Conservation (phyloP, 2,113 vertebrate species). For the Notechis scutatus region DNA sequence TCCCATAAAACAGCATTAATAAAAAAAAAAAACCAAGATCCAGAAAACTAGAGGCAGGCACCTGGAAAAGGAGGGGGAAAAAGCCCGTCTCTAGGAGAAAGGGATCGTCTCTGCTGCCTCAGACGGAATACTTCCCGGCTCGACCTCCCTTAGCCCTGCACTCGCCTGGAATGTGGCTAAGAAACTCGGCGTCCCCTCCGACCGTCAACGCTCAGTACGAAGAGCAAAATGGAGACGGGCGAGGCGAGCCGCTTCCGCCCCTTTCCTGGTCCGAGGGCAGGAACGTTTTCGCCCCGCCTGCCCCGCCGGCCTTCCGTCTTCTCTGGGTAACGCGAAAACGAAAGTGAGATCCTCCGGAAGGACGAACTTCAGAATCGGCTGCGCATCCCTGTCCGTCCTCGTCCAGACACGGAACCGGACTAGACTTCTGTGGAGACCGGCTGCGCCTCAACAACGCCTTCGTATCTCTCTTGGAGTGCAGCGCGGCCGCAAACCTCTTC, state of each 20-base stretch:
- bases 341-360: neutral
- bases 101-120: too few species aligned
- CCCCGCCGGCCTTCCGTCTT: neutral
- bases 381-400: neutral
- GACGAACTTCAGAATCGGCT: neutral
- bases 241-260: slow-evolving; percentile 10
- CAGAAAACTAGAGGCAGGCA: neutral
- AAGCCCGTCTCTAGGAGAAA: neutral
- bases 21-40: neutral
- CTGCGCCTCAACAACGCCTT: neutral
- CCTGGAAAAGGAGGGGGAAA: neutral
- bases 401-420: neutral
- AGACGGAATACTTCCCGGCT: too few species aligned
- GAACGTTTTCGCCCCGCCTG: neutral
- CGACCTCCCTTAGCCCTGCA: neutral
- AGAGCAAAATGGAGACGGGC: slow-evolving; percentile 46
- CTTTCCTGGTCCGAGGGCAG: neutral
- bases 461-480: neutral
- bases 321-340: neutral
- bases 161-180: neutral
- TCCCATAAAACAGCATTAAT: neutral
- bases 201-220: neutral
- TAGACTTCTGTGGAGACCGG: neutral
- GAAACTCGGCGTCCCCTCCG: neutral
- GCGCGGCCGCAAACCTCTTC: neutral